Conservation (phyloP, 2,113 vertebrate species). For the Oryzias javanicus region DNA sequence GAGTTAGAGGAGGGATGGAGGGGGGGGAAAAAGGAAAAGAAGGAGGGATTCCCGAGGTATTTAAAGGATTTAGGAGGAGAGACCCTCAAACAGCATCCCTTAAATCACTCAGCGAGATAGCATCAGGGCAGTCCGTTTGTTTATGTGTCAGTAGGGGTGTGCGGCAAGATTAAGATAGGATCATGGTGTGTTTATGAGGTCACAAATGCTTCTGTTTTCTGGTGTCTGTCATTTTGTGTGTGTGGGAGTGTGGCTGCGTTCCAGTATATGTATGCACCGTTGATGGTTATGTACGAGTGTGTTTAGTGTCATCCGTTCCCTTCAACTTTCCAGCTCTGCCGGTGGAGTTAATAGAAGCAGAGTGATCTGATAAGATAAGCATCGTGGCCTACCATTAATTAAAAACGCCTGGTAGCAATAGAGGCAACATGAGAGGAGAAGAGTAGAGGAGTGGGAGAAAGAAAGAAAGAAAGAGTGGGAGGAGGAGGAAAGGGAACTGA, state of each 20-base stretch:
- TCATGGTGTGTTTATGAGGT: constrained; percentile 44
- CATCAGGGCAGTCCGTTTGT: constrained; percentile 61
- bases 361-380: constrained; percentile 78
- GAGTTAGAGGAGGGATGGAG: constrained; percentile 41
- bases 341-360: constrained; percentile 69
- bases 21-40: constrained; percentile 35
- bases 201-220: constrained; percentile 35
- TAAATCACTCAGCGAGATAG: constrained; percentile 69
- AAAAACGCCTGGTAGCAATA: constrained; percentile 63
- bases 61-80: constrained; percentile 72
- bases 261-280: constrained; percentile 2
- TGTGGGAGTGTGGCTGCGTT: constrained; percentile 9
- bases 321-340: constrained; percentile 54
- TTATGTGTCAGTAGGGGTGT: constrained; percentile 36
- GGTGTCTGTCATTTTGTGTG: constrained; percentile 5
- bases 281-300: constrained; percentile 12
- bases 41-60: constrained; percentile 64
- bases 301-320: constrained; percentile 47
- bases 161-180: constrained; percentile 54
- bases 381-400: constrained; percentile 74
- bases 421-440: constrained; percentile 28
- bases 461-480: constrained; percentile 15
- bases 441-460: constrained; percentile 21
- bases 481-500: constrained; percentile 13
- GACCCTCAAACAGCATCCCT: constrained; percentile 65